These are phyloP conservation scores for Eupelmus urozonus DNA, from an alignment of 2,888 invertebrate genomes.

Conservation along the genomic window DNA sequence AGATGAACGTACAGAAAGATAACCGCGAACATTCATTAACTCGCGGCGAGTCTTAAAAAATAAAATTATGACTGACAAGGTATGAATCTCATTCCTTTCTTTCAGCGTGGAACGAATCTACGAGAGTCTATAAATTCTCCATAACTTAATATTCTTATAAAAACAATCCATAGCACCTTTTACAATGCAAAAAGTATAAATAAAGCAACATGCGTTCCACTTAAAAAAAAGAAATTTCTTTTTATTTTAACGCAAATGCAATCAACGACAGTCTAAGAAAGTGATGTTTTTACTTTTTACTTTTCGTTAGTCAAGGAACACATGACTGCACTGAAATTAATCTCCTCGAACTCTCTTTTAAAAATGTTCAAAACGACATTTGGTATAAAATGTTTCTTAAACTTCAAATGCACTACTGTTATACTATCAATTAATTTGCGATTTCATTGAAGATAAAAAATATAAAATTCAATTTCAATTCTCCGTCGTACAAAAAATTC, in stretches of 20 bases:
- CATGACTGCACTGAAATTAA: slow-evolving; percentile 51
- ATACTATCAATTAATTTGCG: not conserved
- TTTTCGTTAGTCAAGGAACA: slow-evolving; percentile 25
- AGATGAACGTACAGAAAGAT: slow-evolving; percentile 50
- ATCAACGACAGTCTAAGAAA: slow-evolving; percentile 51
- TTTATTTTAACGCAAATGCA: slow-evolving; percentile 50
- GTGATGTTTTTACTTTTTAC: slow-evolving; percentile 13
- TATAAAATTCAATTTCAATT: not conserved
- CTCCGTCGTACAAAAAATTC: not conserved
- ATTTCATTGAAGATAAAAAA: not conserved
- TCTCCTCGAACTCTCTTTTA: slow-evolving; percentile 22
- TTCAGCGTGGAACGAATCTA: slow-evolving; percentile 29
- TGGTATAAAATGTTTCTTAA: slow-evolving; percentile 43
- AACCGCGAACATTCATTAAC: slow-evolving; percentile 43
- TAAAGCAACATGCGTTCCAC: slow-evolving; percentile 22
- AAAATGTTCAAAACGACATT: slow-evolving; percentile 30
- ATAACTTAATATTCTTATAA: not conserved
- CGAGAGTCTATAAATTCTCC: slow-evolving; percentile 26
- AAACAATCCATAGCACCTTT: slow-evolving; percentile 43
- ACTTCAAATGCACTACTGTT: slow-evolving; percentile 13
- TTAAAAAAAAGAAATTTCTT: slow-evolving; percentile 18
- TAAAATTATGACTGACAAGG: slow-evolving; percentile 32
- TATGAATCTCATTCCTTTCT: slow-evolving; percentile 30
- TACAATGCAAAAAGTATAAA: slow-evolving; percentile 8
- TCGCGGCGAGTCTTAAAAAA: slow-evolving; percentile 56